Evolutionary conservation across 1,140 invertebrate genomes (phyloP).

Genomic region (Mizuhopecten yessoensis): DNA sequence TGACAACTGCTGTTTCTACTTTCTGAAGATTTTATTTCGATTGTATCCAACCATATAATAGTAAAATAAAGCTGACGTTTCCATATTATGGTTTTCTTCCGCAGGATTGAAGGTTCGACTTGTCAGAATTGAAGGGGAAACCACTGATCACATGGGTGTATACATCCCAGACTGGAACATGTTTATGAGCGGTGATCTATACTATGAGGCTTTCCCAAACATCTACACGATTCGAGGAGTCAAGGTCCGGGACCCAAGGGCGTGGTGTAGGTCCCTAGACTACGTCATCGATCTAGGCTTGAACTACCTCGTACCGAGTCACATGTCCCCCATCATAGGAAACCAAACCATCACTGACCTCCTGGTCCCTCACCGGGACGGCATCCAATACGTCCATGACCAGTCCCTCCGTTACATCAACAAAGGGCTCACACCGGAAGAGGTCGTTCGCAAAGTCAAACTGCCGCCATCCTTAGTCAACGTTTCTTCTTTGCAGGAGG

Average conservation of each 20-base stretch:
- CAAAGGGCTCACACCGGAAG: background rate
- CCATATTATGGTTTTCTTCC: background rate
- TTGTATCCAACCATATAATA: too few species aligned
- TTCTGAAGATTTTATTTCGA: too few species aligned
- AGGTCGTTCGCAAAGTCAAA: conserved; percentile 16
- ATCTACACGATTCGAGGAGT: background rate
- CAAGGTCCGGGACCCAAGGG: background rate
- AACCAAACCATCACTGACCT: background rate
- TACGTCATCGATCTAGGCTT: background rate
- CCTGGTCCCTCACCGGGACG: background rate
- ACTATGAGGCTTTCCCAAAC: background rate
- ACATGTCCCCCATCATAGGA: background rate
- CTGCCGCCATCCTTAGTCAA: background rate
- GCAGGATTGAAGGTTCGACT: background rate
- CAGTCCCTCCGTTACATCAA: conserved; percentile 36
- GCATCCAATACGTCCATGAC: conserved; percentile 19
- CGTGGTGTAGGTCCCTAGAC: background rate
- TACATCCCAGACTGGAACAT: conserved; percentile 23
- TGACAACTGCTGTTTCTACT: too few species aligned
- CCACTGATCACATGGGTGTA: background rate
- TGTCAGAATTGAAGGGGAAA: background rate
- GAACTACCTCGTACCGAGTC: background rate
- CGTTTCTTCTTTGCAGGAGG: background rate
- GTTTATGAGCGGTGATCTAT: background rate
- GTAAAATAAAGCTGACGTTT: too few species aligned